phyloP scores from a whole-genome alignment of 2,888 invertebrate species.

The Philonicus albiceps region DNA sequence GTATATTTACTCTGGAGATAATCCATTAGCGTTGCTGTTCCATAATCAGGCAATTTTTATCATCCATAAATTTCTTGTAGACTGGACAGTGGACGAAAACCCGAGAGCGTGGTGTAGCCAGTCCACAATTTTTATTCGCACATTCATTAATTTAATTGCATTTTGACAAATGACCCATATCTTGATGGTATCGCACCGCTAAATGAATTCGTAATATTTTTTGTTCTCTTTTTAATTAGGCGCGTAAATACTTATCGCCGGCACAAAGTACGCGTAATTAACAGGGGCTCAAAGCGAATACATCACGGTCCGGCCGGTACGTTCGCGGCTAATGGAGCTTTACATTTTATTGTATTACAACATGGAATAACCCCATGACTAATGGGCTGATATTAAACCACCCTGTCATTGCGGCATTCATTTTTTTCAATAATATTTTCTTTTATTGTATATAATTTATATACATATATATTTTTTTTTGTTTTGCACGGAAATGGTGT shows the following conservation, averaged over 20 bases:
- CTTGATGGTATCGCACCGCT: not conserved
- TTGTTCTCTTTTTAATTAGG: not conserved
- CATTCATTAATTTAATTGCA: not conserved
- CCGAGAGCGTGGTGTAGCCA: not conserved
- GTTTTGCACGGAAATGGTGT: constrained; percentile 7
- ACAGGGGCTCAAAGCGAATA: not conserved
- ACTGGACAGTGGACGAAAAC: not conserved
- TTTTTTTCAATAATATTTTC: constrained; percentile 25
- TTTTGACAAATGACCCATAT: not conserved
- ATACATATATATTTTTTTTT: not conserved
- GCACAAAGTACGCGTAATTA: not conserved
- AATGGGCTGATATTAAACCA: constrained; percentile 28
- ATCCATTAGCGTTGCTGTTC: not conserved
- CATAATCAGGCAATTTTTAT: not conserved
- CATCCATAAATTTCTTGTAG: not conserved
- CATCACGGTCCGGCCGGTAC: not conserved
- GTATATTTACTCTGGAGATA: not conserved
- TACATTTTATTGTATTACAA: constrained; percentile 18
- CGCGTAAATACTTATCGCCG: not conserved
- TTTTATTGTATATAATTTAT: too few relatives aligned
- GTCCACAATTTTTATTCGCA: not conserved
- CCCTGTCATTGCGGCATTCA: constrained; percentile 13
- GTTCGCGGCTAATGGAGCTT: constrained; percentile 12
- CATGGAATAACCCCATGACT: constrained; percentile 32
- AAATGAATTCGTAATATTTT: constrained; percentile 4